Base-by-base conservation (phyloP, 1,140 invertebrate genomes). In the Lucilia sericata region DNA sequence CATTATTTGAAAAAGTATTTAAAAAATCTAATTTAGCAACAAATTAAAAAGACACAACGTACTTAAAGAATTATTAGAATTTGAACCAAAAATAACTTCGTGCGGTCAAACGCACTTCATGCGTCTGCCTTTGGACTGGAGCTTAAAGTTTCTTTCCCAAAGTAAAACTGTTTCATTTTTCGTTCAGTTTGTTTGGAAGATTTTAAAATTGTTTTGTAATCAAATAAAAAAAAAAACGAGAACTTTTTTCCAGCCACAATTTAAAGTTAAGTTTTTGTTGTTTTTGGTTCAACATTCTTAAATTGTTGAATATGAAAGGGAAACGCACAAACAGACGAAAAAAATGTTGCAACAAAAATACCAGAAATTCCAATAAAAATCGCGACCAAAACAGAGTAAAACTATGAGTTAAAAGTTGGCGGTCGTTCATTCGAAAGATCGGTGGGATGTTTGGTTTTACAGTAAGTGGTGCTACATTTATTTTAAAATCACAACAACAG, bases 321-420 rank as follows among this genome's bases (percentile, higher is more conserved):
- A 49, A 80, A 80, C 47, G 21, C 42, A 21, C 5, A 70, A 70
- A 70, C 19, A 70, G n/a, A 70, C 19, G 2, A 70, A 70, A 70
- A 70, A 80, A 47, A 80, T 80, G 10, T 80, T 80, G 76, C 76
- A 49, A 80, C 76, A 19, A 80, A 80, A 80, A 80, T 80, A 80
- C 76, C 76, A 80, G n/a, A 80, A 49, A 80, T 80, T 80, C 76
- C 76, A 80, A 80, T 80, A 80, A 80, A 80, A 80, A 47, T 80
- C 76, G 76, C 76, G 76, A 80, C 76, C 76, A 80, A 80, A 80
- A 80, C 76, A 80, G 47, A 80, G 75, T 21, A 49, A 47, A 78
- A 80, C 76, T 80, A 80, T 80, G 65, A 70, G 65, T 21, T 30
- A 25, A 25, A 70, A 70, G n/a, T 42, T 42, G 42, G 42, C 42